Percentiles rank a stretch among this genome's conserved stretches.
Evolutionary conservation across 2,113 vertebrate species (phyloP).

Genomic region (Orthonyx spaldingii): DNA sequence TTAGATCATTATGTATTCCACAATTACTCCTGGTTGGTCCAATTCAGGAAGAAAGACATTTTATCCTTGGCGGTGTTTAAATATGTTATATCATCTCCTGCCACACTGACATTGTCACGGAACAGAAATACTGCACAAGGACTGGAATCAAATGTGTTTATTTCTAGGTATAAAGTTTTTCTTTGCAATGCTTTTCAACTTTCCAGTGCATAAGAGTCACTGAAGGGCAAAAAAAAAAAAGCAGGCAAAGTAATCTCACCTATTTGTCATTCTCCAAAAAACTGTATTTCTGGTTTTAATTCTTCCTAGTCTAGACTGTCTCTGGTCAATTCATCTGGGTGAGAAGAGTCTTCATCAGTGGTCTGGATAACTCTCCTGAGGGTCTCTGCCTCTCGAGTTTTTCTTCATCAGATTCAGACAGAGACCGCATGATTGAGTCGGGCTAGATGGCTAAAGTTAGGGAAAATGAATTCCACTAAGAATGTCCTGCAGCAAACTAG

Average conservation of each 20-base stretch:
- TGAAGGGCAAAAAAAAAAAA: neutral
- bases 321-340: neutral
- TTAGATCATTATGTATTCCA: neutral
- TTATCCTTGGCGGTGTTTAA: neutral
- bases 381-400: neutral
- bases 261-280: neutral
- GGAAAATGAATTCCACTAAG: neutral
- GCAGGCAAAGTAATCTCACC: neutral
- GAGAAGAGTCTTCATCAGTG: neutral
- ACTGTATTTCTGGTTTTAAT: neutral
- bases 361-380: neutral
- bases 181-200: neutral
- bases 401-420: neutral
- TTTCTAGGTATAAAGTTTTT: neutral
- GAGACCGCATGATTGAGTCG: neutral
- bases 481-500: neutral
- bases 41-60: neutral
- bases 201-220: neutral
- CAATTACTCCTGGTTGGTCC: neutral
- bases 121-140: neutral
- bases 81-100: neutral
- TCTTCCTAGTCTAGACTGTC: neutral
- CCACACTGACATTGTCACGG: neutral
- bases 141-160: neutral
- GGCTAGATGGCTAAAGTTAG: neutral